Evolutionary conservation across 1,140 invertebrate genomes (phyloP), one percentile per base, ranked within the genome.

Genomic region (Musca domestica): DNA sequence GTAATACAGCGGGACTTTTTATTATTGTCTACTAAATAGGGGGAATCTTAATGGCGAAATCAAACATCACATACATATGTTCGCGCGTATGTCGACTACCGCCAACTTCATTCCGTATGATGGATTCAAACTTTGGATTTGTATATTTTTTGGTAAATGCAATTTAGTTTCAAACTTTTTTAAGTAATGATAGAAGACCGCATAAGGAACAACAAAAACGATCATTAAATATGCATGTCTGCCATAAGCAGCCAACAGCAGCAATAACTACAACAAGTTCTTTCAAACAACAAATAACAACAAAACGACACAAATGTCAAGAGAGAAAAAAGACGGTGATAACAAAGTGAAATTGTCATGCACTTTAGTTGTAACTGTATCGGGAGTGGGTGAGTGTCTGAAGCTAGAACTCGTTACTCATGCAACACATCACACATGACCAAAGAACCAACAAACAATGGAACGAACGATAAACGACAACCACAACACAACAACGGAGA

Each of bases 161-260:
- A 58, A 30, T 58, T 58, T 9, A 41, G 30, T 30, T 58, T 30
- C n/a, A 30, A 5, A n/a, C 23, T n/a, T 58, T 58, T 17, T 30
- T 30, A 30, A 30, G 23, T 41, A 41, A 41, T 41, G 10, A 41
- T 12, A 12, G 34, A 12, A 41, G 34, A 41, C 34, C 34, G 34
- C 34, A 41, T 10, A 5, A 41, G 4, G 4, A 41, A 58, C 17
- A 25, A 19, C 25, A 58, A 30, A 19, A 54, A 54, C 25, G 7
- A 54, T 54, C 52, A 54, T 54, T 54, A 54, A 54, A 54, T 23
- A 54, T 54, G 52, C 23, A 54, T 54, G 52, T 20, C 48, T 20
- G 6, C 17, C 48, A 51, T 22, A 51, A 19, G 20, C 48, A 51
- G 17, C 19, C 48, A 3, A 17, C 6, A 22, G 6, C 17, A 51